Evolutionary conservation across 2,113 vertebrate species (phyloP), one percentile per base, ranked within the genome.

Genomic region (Corythaixoides concolor): DNA sequence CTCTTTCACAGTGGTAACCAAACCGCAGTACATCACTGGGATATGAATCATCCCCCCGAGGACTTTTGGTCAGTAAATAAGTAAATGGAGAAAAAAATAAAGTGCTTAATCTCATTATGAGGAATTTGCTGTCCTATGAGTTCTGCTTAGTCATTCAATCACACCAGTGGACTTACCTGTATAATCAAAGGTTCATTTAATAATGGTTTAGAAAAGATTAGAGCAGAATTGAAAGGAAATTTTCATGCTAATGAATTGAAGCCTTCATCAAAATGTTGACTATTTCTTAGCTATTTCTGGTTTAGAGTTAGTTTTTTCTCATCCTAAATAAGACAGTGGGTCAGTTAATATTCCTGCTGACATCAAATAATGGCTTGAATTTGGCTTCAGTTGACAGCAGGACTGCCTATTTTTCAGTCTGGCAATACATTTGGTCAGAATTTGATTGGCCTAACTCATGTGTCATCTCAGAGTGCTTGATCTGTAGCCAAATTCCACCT

Each of bases 161-260:
- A 52, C 74, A 78, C 23, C 74, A 80, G 8, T 41, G 74, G 85
- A 76, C 47, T 94, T 95, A 76, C 58, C 88, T 93, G 56, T 75
- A 55, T 75, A 89, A 58, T 95, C 84, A 94, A 35, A 59, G 22
- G 75, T 70, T 89, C 60, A 89, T 88, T 90, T 95, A 92, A 67
- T 69, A 94, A 90, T 30, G 93, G 76, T 83, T 96, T 83, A 92
- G 68, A 81, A 90, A 95, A 87, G 32, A 87, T 83, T 64, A 90
- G 35, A 90, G 50, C 26, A 89, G 79, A 96, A 88, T 20, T 62
- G 67, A 88, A 93, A 89, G 37, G 62, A 91, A 74, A 84, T 88
- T 78, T 82, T 93, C 27, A 81, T 64, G 73, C 37, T 92, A 96
- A 93, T 89, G 78, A 88, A 90, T 17, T 39, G 89, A 70, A 64